Evolutionary conservation across 2,888 invertebrate species (phyloP).

Genomic region (Nebria brevicollis): DNA sequence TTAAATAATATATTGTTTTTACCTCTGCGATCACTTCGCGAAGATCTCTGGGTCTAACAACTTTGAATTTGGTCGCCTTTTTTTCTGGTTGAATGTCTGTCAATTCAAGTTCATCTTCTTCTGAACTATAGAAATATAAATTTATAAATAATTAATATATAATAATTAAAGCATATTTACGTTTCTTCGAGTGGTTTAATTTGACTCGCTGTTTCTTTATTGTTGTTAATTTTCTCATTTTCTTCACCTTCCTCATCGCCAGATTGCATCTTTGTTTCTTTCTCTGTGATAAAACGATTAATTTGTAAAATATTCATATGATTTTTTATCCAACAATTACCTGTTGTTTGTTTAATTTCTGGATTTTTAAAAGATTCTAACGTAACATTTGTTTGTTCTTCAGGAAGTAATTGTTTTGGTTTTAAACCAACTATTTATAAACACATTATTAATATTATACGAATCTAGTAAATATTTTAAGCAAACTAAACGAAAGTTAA

Average conservation of each 20-base stretch:
- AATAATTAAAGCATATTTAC: constrained; percentile 19
- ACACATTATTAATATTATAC: neutral
- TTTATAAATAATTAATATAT: neutral
- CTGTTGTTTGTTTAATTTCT: constrained; percentile 39
- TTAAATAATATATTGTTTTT: neutral
- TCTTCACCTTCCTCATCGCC: constrained; percentile 22
- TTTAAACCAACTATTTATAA: constrained; percentile 2
- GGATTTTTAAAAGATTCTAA: constrained; percentile 31
- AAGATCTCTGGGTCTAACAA: constrained; percentile 28
- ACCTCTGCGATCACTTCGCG: constrained; percentile 36
- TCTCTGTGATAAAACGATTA: neutral
- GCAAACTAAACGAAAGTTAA: no score
- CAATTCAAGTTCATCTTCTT: neutral
- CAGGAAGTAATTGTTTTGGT: constrained; percentile 32
- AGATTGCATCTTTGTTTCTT: neutral
- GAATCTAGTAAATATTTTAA: no score
- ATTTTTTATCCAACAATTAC: constrained; percentile 8
- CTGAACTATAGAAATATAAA: neutral
- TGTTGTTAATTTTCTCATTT: constrained; percentile 12
- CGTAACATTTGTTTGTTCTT: constrained; percentile 31
- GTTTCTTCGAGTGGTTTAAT: constrained; percentile 7
- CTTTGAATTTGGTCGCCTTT: constrained; percentile 30
- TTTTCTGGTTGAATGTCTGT: neutral
- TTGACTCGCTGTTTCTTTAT: constrained; percentile 18
- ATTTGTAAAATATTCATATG: neutral